Percentiles rank a stretch among this genome's conserved stretches.
These are phyloP conservation scores for Meriones psammophilus DNA, from an alignment of 2,797 vertebrate genomes.

Conservation along the genomic window DNA sequence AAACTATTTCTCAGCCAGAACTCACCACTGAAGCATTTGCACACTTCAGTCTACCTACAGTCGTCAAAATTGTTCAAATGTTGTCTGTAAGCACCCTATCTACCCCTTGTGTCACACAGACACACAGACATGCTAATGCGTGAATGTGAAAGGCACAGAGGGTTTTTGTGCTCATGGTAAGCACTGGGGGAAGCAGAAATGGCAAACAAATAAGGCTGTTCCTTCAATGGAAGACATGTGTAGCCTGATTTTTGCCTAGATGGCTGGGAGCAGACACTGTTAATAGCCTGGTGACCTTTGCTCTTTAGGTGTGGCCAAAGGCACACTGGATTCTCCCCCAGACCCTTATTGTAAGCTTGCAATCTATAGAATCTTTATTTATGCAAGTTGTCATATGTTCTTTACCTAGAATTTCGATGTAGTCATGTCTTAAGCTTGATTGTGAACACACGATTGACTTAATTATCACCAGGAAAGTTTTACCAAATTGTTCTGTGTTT, in stretches of 20 bases:
- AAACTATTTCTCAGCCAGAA: neutral
- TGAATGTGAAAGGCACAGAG: neutral
- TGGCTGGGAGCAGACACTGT: neutral
- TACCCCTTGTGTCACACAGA: too few species aligned
- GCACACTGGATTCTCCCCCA: neutral
- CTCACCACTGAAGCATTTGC: neutral
- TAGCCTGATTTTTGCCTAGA: neutral
- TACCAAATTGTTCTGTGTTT: neutral
- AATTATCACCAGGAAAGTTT: neutral
- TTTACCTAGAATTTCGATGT: neutral
- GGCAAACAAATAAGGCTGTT: neutral
- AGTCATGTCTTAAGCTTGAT: neutral
- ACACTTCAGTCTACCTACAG: neutral
- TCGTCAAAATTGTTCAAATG: neutral
- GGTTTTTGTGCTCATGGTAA: too few species aligned
- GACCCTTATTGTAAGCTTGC: neutral
- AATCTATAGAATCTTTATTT: neutral
- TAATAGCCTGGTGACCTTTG: neutral
- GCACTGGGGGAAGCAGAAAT: neutral
- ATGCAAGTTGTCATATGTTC: neutral
- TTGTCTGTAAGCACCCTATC: fast-evolving
- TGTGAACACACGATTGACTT: neutral
- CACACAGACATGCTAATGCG: neutral
- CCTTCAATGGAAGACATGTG: neutral
- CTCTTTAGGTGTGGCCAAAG: neutral